Conservation (phyloP, 2,113 vertebrate genomes). For the Silurus meridionalis region DNA sequence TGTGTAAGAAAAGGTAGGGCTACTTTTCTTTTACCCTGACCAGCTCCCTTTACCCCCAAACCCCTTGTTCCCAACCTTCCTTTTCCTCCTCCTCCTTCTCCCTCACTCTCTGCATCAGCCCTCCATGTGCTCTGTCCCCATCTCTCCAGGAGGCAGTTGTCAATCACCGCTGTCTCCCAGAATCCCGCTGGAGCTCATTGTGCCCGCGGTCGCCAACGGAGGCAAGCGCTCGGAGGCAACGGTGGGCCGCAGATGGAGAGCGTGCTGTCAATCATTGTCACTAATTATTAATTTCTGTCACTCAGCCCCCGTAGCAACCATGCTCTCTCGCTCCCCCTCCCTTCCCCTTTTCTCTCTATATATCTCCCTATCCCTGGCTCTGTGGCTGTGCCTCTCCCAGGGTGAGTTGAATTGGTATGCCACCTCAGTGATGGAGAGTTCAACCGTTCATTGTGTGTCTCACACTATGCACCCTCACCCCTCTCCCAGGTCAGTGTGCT, state of each 20-base stretch:
- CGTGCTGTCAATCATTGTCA: conserved; percentile 99
- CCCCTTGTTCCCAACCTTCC: conserved; percentile 50
- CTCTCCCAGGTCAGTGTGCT: conserved; percentile 79
- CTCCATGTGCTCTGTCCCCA: conserved; percentile 68
- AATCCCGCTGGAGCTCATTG: conserved; percentile 94
- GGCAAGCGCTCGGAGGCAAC: conserved; percentile 89
- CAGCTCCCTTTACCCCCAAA: conserved; percentile 59
- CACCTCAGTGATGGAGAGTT: conserved; percentile 79
- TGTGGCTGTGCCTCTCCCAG: conserved; percentile 72
- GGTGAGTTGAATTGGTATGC: conserved; percentile 84
- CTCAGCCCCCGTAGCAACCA: conserved; percentile 92
- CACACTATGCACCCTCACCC: conserved; percentile 63
- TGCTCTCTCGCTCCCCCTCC: conserved; percentile 48
- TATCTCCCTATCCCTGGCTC: conserved; percentile 58
- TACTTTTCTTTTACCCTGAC: conserved; percentile 54
- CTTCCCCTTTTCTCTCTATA: conserved; percentile 22
- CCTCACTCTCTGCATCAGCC: conserved; percentile 37
- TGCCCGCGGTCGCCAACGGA: conserved; percentile 90
- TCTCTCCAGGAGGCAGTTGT: conserved; percentile 98
- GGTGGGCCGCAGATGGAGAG: conserved; percentile 91
- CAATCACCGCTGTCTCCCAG: conserved; percentile 85
- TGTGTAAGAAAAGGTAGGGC: conserved; percentile 44
- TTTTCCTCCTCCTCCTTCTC: conserved; percentile 32
- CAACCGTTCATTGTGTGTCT: conserved; percentile 81
- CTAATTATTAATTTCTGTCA: conserved; percentile 99